phyloP scores from a whole-genome alignment of 2,797 vertebrate genomes.

The Gymnocypris eckloni region DNA sequence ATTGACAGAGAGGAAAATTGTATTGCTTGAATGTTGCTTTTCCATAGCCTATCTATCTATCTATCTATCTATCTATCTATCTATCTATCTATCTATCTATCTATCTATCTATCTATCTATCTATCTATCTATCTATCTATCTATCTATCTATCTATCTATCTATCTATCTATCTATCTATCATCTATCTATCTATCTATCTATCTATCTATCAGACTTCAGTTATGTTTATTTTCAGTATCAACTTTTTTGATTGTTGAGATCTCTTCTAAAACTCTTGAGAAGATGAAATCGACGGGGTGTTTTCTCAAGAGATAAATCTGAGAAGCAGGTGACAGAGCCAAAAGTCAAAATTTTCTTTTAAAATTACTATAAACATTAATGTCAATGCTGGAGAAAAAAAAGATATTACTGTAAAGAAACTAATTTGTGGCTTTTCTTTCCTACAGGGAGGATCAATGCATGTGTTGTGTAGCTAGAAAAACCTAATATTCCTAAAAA shows the following conservation, averaged over 20 bases:
- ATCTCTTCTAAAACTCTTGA: background rate
- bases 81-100: background rate
- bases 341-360: background rate
- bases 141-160: background rate
- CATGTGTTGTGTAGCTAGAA: conserved; percentile 21
- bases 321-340: background rate
- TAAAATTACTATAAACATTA: background rate
- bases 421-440: background rate
- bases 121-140: conserved; percentile 1
- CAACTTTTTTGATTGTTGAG: background rate
- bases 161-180: background rate
- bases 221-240: background rate
- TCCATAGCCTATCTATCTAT: background rate
- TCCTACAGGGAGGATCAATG: background rate
- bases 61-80: conserved; percentile 10
- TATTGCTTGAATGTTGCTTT: no score
- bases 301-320: conserved; percentile 4
- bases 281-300: background rate
- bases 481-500: conserved; percentile 1
- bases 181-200: background rate
- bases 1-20: background rate
- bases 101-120: background rate
- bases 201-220: background rate
- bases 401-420: conserved; percentile 4
- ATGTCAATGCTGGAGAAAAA: background rate